These are phyloP conservation scores for Carcharodon carcharias DNA, from an alignment of 2,797 vertebrate genomes.

Conservation along the genomic window DNA sequence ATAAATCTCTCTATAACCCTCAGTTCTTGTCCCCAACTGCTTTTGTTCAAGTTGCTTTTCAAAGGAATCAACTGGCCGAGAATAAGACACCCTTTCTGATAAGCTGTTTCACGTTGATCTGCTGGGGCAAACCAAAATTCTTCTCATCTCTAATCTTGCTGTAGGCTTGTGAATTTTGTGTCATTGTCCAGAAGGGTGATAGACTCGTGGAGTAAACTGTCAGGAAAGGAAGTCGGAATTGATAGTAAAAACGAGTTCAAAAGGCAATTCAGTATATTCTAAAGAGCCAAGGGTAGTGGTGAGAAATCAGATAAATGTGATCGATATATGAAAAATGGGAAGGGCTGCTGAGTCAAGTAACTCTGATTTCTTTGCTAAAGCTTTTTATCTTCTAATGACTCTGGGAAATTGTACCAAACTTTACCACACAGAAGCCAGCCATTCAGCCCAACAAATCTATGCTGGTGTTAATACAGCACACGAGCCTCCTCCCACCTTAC, in stretches of 20 bases:
- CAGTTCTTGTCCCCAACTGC: not conserved
- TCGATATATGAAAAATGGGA: not conserved
- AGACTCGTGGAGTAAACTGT: not conserved
- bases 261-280: not conserved
- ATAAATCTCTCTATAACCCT: not conserved
- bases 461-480: not conserved
- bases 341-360: not conserved
- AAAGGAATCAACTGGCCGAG: not conserved
- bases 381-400: too few relatives aligned
- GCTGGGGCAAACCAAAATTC: not conserved
- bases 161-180: conserved; percentile 8
- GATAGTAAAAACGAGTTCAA: not conserved
- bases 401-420: not conserved
- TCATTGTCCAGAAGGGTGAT: not conserved
- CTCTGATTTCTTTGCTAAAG: not conserved
- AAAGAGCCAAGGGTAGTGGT: not conserved
- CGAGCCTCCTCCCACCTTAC: not conserved
- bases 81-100: not conserved
- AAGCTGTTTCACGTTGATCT: not conserved
- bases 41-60: not conserved
- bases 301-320: not conserved
- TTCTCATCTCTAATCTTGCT: not conserved
- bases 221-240: not conserved
- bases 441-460: not conserved
- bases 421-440: not conserved